Evolutionary conservation across 2,797 vertebrate genomes (phyloP).

Genomic region (Miichthys miiuy): DNA sequence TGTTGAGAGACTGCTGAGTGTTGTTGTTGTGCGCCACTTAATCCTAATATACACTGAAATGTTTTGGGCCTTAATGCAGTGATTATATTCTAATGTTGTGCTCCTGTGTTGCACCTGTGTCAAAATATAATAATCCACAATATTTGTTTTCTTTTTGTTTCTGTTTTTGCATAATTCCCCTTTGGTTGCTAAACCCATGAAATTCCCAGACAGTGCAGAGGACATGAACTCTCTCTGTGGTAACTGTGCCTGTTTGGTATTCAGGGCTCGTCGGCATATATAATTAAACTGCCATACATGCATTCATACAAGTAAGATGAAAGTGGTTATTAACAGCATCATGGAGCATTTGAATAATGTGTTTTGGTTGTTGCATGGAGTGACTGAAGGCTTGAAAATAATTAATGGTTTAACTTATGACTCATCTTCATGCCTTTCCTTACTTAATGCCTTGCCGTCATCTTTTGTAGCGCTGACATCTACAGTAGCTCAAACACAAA

Average conservation of each 20-base stretch:
- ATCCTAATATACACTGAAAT: no score
- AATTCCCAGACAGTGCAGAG: background rate
- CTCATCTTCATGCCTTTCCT: background rate
- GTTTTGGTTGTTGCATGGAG: background rate
- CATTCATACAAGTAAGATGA: background rate
- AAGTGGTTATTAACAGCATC: background rate
- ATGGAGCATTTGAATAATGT: background rate
- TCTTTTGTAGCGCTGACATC: background rate
- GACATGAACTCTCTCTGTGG: background rate
- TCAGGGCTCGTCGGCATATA: background rate
- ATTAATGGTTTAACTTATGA: background rate
- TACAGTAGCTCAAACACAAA: background rate
- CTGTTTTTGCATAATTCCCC: background rate
- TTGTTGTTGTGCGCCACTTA: background rate
- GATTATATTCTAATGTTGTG: background rate
- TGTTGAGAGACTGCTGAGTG: no score
- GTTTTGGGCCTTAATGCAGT: background rate
- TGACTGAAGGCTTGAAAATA: background rate
- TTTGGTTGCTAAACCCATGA: background rate
- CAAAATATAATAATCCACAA: background rate
- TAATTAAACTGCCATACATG: no score
- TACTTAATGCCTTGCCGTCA: fast-evolving
- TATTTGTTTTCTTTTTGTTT: background rate
- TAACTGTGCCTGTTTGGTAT: background rate
- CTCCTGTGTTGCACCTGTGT: background rate